phyloP scores from a whole-genome alignment of 92 coral and sea anemone species.

The Epizoanthus illoricatus region DNA sequence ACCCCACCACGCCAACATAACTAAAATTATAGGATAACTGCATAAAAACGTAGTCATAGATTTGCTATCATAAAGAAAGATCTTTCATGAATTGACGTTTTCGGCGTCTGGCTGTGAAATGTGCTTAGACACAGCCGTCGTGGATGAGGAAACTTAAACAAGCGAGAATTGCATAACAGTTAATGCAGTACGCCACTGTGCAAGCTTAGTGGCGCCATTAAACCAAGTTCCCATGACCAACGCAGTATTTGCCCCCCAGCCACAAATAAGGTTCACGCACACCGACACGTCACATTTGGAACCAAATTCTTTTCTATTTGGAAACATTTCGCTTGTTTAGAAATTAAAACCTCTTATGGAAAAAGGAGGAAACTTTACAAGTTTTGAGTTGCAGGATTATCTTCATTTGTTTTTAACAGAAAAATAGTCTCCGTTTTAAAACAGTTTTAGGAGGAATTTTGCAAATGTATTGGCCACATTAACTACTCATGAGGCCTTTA shows the following conservation, averaged over 20 bases:
- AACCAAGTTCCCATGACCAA: conserved; percentile 39
- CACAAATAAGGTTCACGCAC: conserved; percentile 19
- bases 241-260: conserved; percentile 31
- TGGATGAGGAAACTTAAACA: not conserved
- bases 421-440: not conserved
- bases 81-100: not conserved
- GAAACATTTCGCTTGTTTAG: conserved; percentile 32
- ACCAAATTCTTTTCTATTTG: conserved; percentile 19
- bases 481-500: not conserved
- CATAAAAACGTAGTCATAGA: not conserved
- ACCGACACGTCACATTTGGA: conserved; percentile 33
- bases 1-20: not conserved
- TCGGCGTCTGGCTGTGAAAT: conserved; percentile 1
- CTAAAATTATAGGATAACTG: conserved; percentile 2
- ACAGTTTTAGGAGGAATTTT: not conserved
- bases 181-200: not conserved
- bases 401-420: conserved; percentile 6
- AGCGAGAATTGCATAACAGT: not conserved
- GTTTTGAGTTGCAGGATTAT: not conserved
- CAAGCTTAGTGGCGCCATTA: conserved; percentile 25
- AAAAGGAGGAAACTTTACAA: not conserved
- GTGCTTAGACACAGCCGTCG: conserved; percentile 4
- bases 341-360: conserved; percentile 31
- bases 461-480: not conserved
- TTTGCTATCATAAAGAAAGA: not conserved